Evolutionary conservation across 2,797 vertebrate species (phyloP), one percentile per base, ranked within the genome.

Genomic region (Spinibarbus caldwelli): DNA sequence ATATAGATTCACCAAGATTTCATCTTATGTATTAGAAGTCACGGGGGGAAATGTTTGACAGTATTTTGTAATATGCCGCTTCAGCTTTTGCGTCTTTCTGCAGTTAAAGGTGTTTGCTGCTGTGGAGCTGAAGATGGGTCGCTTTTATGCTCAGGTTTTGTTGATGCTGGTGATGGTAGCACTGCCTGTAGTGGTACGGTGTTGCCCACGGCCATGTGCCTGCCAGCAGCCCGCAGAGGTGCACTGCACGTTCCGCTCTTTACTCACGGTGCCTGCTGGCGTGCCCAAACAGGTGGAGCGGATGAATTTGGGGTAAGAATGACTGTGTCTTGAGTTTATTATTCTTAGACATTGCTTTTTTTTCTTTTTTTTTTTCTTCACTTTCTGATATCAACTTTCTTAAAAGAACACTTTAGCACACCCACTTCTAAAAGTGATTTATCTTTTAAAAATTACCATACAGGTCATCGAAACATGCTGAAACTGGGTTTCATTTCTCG

Each of bases 221-320:
- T 99, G 98, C 90, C 98, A 97, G 29, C 94, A 96, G 29, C 95
- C 96, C 80, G 92, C 93, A 0, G 97, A 99, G 89, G 96, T 99
- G 70, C 98, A 98, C 93, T 99, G 98, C 94, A 98, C 97, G 26
- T 99, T 99, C 88, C 95, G 97, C 66, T 98, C 97, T 43, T 90
- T 99, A 62, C 38, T 90, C 38, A 66, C 93, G 0, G 92, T 99
- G 88, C 98, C 98, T 0, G 85, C 94, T 0, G 93, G 94, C 8
- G 92, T 96, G 10, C 85, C 96, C 0, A 92, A 75, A 76, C 89
- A 95, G 0, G 96, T 97, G 95, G 96, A 98, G 84, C 96, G 97
- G 72, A 96, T 99, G 88, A 99, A 99, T 89, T 85, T 99, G 52
- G 98, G 98, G 98, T 99, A 84, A 78, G 85, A 29, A 36, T 26